Conservation (phyloP, 2,797 vertebrate species). For the Phrynocephalus forsythii region DNA sequence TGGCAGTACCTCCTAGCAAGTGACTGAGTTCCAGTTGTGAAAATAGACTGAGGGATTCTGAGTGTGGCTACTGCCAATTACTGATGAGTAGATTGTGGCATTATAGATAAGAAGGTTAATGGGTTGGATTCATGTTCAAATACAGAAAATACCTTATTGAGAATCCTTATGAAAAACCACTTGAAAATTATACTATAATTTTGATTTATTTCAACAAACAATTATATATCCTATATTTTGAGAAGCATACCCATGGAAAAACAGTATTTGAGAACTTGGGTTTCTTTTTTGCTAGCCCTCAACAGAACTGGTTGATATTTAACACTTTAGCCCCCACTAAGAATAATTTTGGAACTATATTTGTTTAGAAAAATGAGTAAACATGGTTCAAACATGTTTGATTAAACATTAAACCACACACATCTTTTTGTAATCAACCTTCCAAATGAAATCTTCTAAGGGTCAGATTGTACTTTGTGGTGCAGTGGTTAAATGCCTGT, state of each 20-base stretch:
- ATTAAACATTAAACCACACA: background rate
- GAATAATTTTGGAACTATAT: no score
- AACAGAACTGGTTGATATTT: background rate
- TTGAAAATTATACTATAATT: background rate
- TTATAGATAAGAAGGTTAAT: conserved; percentile 44
- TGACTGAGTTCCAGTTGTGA: conserved; percentile 25
- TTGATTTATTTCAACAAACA: conserved; percentile 12
- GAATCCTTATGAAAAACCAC: conserved; percentile 17
- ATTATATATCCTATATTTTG: background rate
- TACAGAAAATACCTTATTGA: background rate
- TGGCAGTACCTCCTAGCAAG: conserved; percentile 34
- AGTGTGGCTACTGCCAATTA: conserved; percentile 50
- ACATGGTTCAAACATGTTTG: background rate
- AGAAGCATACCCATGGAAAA: background rate
- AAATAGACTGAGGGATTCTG: conserved; percentile 47
- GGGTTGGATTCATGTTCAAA: conserved; percentile 27
- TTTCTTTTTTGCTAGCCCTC: background rate
- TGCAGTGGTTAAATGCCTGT: no score
- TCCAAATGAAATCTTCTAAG: background rate
- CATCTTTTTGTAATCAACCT: background rate
- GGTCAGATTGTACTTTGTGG: background rate
- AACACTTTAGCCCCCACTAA: background rate
- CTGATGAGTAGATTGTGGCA: background rate
- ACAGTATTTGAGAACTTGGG: background rate
- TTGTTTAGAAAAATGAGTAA: background rate